Evolutionary conservation across 1,140 invertebrate species (phyloP).

Genomic region (Nebria ingens): DNA sequence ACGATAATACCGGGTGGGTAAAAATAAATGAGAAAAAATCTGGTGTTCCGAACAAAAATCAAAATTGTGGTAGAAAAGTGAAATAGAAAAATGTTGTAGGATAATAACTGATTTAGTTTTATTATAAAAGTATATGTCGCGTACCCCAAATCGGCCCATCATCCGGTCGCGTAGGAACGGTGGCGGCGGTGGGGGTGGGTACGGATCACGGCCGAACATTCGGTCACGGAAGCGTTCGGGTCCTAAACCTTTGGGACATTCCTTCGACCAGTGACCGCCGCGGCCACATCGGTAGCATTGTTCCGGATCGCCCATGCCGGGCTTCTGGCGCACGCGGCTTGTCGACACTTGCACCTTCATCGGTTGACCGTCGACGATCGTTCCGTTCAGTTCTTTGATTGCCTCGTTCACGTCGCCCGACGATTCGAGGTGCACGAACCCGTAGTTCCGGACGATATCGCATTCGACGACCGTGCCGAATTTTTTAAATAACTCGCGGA

Average conservation of each 20-base stretch:
- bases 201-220: slow-evolving; percentile 73
- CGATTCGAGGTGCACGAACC: slow-evolving; percentile 80
- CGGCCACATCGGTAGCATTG: slow-evolving; percentile 89
- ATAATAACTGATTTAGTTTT: too few species aligned
- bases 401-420: slow-evolving; percentile 72
- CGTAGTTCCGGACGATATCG: slow-evolving; percentile 85
- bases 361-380: slow-evolving; percentile 72
- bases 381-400: slow-evolving; percentile 77
- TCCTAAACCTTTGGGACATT: slow-evolving; percentile 71
- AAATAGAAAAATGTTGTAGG: too few species aligned
- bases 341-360: slow-evolving; percentile 87
- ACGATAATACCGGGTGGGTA: too few species aligned
- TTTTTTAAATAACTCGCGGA: slow-evolving; percentile 76
- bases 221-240: slow-evolving; percentile 71
- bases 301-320: slow-evolving; percentile 90
- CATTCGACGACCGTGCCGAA: slow-evolving; percentile 82
- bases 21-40: too few species aligned
- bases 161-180: slow-evolving; percentile 76
- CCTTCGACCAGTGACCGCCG: slow-evolving; percentile 90
- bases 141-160: slow-evolving; percentile 75
- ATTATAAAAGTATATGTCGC: too few species aligned
- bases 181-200: slow-evolving; percentile 72
- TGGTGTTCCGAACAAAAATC: too few species aligned
- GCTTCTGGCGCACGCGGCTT: slow-evolving; percentile 80
- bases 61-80: too few species aligned